Evolutionary conservation across 2,113 vertebrate genomes (phyloP), one percentile per base, ranked within the genome.

Genomic region (Nannospalax galili): DNA sequence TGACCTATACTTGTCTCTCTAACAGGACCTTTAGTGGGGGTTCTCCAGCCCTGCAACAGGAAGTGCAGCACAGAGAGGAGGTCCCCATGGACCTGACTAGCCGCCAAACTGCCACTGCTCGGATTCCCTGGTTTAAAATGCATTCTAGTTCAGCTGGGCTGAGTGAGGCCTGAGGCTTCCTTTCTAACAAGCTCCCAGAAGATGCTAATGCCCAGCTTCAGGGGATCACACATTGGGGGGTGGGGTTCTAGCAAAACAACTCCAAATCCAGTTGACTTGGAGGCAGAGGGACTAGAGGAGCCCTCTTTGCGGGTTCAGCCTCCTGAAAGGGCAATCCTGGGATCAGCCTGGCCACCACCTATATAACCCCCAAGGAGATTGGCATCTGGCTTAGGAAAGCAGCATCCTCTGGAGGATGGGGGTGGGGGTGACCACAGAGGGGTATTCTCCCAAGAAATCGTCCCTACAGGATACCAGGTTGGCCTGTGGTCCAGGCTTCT

Each of bases 31-130:
- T 64, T 22, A 9, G 8, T 26, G 42, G 60, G 92, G 60, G 37
- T 67, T 93, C 77, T 64, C 56, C 42, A n/a, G 19, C 87, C 30
- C 91, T 56, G 2, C 11, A 65, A 94, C 93, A 94, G 96, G 92
- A 96, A 95, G 72, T 75, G 35, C 4, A 24, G 75, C 48, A 84
- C 40, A 32, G 8, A 45, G 22, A 56, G 74, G 70, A 65, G 79
- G 35, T 73, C 78, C 67, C 35, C 2, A n/a, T 1, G 67, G 72
- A 30, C 35, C 73, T 30, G 3, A 35, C 1, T 35, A 24, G n/a
- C 78, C 88, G 88, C 84, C 10, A 56, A 90, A 80, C 16, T 69
- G 72, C 73, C 81, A 16, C 32, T 65, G 62, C 74, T 42, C 32
- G 40, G 19, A 15, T 37, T 60, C 30, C 86, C 90, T 20, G 75